Base-by-base conservation (phyloP, 92 coral and sea anemone species). In the Zoanthus gigantus region DNA sequence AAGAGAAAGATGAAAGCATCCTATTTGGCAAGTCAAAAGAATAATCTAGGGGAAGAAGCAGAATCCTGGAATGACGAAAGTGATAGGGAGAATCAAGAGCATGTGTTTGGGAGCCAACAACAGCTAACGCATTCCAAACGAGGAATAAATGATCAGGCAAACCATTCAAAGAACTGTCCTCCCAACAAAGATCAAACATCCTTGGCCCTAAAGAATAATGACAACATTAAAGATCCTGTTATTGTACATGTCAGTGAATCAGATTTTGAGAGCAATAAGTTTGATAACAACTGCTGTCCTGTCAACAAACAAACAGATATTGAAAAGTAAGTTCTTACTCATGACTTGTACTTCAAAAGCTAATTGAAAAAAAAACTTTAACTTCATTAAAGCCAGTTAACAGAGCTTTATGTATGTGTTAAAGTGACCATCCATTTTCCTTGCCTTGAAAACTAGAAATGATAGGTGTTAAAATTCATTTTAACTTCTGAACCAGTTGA, bases 41-140 rank as follows among this genome's bases (percentile, higher is more conserved):
- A 60, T 71, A 37, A 67, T 66, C 30, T 77, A 17, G 42, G 88
- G 89, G 83, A 53, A 1, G 46, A 16, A 18, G 78, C 32, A 69
- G 37, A 92, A 16, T 91, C 96, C 14, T 93, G 94, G 96, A 96
- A 95, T 42, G 56, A 50, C 5, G 85, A 81, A 28, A 81, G 85
- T 81, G 75, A 81, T 14, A 30, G 28, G 74, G 85, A 81, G 28
- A 29, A 81, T 30, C 76, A 66, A 6, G 76, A 65, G 7, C 73
- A 81, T 28, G 63, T 46, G 13, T 67, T 66, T 32, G 60, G 85
- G 29, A 81, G 85, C 66, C 85, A 47, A 44, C 85, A 67, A 23
- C 75, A 65, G 47, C 61, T 81, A 74, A 81, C 75, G 3, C 58
- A 46, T 16, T 9, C 76, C 10, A 45, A 6, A n/a, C 66, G 52